phyloP scores from a whole-genome alignment of 2,797 vertebrate species.

The Peromyscus eremicus region DNA sequence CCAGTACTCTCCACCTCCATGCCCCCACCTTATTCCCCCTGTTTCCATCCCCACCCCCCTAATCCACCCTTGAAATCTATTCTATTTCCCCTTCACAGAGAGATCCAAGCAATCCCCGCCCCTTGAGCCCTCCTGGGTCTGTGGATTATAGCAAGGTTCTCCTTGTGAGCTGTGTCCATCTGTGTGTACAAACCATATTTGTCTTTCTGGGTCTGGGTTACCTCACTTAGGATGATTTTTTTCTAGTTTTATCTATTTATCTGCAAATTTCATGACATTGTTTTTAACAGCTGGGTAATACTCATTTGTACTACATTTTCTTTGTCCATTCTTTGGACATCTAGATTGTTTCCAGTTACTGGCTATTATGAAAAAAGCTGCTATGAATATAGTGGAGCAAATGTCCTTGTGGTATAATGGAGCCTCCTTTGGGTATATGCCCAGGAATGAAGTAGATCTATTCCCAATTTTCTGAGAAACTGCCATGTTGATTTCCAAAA shows the following conservation, averaged over 20 bases:
- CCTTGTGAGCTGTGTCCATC: not conserved
- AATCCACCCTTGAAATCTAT: not conserved
- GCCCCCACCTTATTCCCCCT: not conserved
- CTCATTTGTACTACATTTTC: not conserved
- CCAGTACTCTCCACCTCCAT: not conserved
- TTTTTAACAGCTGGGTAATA: not conserved
- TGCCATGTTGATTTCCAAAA: not conserved
- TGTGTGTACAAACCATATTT: not conserved
- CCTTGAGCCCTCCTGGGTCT: not conserved
- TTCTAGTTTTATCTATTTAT: not conserved
- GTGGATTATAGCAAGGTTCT: not conserved
- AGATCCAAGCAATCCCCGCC: too few relatives aligned
- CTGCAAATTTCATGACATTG: not conserved
- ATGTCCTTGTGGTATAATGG: not conserved
- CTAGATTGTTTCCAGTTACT: not conserved
- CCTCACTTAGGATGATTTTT: not conserved
- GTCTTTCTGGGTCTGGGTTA: not conserved
- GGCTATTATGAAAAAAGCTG: not conserved
- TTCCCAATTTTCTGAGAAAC: not conserved
- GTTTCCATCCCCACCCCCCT: not conserved
- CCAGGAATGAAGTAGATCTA: too few relatives aligned
- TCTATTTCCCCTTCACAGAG: not conserved
- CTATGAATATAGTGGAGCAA: not conserved
- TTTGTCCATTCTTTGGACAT: not conserved
- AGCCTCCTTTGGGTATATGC: too few relatives aligned